A percentile compares a stretch with the other conserved stretches of the same genome.
Conservation (phyloP, 2,113 vertebrate genomes). For the Potamarius usumacintae region DNA sequence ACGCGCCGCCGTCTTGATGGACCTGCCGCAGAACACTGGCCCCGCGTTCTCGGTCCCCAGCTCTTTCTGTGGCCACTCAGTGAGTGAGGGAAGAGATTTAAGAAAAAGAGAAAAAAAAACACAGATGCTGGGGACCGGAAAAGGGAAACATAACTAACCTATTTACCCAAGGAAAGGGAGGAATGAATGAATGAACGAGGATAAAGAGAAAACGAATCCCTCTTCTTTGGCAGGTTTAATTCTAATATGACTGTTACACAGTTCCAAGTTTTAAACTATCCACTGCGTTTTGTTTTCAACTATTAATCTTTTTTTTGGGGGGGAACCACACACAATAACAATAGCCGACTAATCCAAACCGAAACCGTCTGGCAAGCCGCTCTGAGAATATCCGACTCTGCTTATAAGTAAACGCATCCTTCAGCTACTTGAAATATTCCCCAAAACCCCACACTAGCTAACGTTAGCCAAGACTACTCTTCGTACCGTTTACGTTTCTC, state of each 20-base stretch:
- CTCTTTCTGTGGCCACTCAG: neutral
- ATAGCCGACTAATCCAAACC: neutral
- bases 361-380: conserved; percentile 10
- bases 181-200: neutral
- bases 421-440: neutral
- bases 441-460: conserved; percentile 23
- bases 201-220: neutral
- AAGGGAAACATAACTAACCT: conserved; percentile 53
- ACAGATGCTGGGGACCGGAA: conserved; percentile 42
- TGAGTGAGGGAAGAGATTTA: conserved; percentile 32
- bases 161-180: conserved; percentile 25
- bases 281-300: conserved; percentile 59
- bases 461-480: neutral
- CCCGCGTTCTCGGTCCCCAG: conserved; percentile 6
- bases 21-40: conserved; percentile 22
- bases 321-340: neutral
- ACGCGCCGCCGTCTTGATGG: conserved; percentile 79
- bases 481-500: conserved; percentile 53
- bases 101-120: neutral
- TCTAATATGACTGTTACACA: conserved; percentile 73
- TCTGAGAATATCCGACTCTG: conserved; percentile 41
- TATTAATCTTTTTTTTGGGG: conserved; percentile 41
- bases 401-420: conserved; percentile 21
- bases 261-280: conserved; percentile 60
- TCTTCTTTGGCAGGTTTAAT: conserved; percentile 51